Evolutionary conservation across 2,113 vertebrate species (phyloP).

Genomic region (Miniopterus natalensis): DNA sequence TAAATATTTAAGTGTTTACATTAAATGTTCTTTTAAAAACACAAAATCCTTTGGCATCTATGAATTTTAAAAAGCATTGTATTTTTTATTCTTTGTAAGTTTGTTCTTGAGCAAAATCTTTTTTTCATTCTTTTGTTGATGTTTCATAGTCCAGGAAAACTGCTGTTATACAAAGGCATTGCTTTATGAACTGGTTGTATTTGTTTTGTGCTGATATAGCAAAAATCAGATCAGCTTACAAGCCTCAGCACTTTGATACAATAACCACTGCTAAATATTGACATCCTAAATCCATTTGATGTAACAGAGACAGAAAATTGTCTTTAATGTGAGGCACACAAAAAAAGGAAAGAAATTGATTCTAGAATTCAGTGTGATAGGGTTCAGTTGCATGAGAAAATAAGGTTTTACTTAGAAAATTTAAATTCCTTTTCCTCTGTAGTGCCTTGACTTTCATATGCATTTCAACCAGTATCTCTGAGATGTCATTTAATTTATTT

Average conservation of each 20-base stretch:
- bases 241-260: slow-evolving; percentile 74
- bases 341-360: not conserved
- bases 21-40: slow-evolving; percentile 69
- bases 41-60: slow-evolving; percentile 62
- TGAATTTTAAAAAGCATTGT: slow-evolving; percentile 57
- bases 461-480: not conserved
- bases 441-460: not conserved
- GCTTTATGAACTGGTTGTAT: slow-evolving; percentile 80
- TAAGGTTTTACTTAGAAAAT: slow-evolving; percentile 41
- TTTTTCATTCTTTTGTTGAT: slow-evolving; percentile 83
- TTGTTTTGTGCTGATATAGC: slow-evolving; percentile 85
- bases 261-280: slow-evolving; percentile 42
- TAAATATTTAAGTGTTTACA: slow-evolving; percentile 69
- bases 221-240: slow-evolving; percentile 82
- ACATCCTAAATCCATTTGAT: not conserved
- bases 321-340: not conserved
- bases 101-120: slow-evolving; percentile 81
- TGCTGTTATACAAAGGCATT: slow-evolving; percentile 76
- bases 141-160: slow-evolving; percentile 85
- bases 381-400: not conserved
- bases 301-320: not conserved
- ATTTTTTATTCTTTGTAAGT: slow-evolving; percentile 81
- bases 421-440: not conserved
- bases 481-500: not conserved
- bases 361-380: not conserved